phyloP scores from a whole-genome alignment of 2,113 vertebrate genomes.

The Uria lomvia region DNA sequence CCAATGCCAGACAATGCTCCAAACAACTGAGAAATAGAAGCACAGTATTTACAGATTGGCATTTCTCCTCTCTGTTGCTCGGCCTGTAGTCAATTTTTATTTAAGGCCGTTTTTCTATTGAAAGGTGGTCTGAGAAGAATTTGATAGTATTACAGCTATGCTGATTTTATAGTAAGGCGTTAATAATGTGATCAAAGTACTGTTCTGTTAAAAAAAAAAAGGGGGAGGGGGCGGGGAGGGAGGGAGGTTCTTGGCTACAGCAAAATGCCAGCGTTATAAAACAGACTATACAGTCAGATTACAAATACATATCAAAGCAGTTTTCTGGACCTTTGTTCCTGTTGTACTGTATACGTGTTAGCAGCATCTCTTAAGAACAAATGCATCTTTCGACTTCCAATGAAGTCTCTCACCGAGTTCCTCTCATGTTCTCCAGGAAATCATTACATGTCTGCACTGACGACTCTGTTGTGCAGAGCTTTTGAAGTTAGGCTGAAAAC shows the following conservation, averaged over 20 bases:
- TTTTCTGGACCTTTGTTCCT: background rate
- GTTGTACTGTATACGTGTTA: background rate
- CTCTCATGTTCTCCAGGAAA: background rate
- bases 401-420: background rate
- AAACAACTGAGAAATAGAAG: constrained; percentile 37
- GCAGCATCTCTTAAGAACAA: background rate
- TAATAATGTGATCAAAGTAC: background rate
- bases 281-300: background rate
- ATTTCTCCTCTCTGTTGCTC: background rate
- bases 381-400: background rate
- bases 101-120: constrained; percentile 2
- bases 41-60: background rate
- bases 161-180: background rate
- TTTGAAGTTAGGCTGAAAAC: background rate
- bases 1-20: background rate
- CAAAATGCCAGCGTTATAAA: background rate
- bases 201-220: background rate
- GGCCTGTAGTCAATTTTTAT: background rate
- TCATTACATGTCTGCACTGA: background rate
- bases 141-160: background rate
- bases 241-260: background rate
- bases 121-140: background rate
- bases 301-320: background rate
- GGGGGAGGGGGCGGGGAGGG: accelerated
- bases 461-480: background rate